These are phyloP conservation scores for Botia kubotai DNA, from an alignment of 2,797 vertebrate genomes.

Conservation along the genomic window DNA sequence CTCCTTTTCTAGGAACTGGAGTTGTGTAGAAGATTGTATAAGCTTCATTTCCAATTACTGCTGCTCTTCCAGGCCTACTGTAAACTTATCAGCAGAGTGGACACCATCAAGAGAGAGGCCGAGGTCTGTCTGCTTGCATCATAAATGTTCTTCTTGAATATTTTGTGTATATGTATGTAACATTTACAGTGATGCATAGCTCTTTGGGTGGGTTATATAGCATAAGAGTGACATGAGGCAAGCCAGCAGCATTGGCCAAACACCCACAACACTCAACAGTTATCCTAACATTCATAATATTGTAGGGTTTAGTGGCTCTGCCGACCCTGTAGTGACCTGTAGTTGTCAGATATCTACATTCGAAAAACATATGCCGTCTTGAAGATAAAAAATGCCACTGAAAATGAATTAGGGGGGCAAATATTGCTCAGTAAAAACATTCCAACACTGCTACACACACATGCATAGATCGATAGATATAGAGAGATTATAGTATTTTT, in stretches of 20 bases:
- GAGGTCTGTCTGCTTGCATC: constrained; percentile 80
- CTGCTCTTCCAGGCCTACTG: constrained; percentile 98
- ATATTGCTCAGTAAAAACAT: background rate
- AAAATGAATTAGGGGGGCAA: background rate
- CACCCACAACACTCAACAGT: too few relatives aligned
- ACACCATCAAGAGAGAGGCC: constrained; percentile 91
- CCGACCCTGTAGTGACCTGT: background rate
- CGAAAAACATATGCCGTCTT: background rate
- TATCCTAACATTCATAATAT: too few relatives aligned
- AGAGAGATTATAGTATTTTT: too few relatives aligned
- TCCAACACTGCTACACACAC: background rate
- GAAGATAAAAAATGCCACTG: background rate
- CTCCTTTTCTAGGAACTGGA: constrained; percentile 87
- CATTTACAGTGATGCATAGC: too few relatives aligned
- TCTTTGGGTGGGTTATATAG: too few relatives aligned
- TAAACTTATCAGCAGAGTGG: constrained; percentile 94
- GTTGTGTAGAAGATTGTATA: constrained; percentile 94
- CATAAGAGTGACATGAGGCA: too few relatives aligned
- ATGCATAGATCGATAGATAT: background rate
- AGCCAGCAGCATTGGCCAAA: too few relatives aligned
- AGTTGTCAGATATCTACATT: background rate
- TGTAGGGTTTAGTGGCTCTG: too few relatives aligned
- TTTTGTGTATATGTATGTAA: background rate
- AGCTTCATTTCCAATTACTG: constrained; percentile 96
- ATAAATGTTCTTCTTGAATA: too few relatives aligned